Percentiles rank a stretch among this genome's conserved stretches.
These are phyloP conservation scores for Eristalinus sepulchralis DNA, from an alignment of 2,888 invertebrate species.

Conservation along the genomic window DNA sequence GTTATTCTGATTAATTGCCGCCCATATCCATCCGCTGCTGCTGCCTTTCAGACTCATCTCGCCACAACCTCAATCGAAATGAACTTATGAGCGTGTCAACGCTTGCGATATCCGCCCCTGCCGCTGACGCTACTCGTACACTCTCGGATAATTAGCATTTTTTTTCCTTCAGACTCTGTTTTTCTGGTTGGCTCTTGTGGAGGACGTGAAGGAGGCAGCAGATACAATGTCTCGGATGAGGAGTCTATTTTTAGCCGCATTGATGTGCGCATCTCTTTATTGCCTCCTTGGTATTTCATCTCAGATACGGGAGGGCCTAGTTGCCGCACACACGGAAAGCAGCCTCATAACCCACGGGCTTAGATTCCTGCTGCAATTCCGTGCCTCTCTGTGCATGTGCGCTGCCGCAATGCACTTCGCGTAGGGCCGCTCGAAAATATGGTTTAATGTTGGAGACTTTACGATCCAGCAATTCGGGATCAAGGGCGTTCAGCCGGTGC, in stretches of 20 bases:
- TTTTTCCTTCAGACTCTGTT: neutral
- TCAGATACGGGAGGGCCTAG: conserved; percentile 23
- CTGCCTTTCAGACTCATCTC: conserved; percentile 6
- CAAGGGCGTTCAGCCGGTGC: conserved; percentile 39
- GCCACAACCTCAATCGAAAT: conserved; percentile 31
- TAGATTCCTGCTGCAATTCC: conserved; percentile 38
- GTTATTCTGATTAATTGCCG: conserved; percentile 19
- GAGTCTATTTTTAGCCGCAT: conserved; percentile 59
- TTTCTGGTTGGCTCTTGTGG: neutral
- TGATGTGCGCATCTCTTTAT: conserved; percentile 34
- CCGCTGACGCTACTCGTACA: neutral
- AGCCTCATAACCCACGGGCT: conserved; percentile 59
- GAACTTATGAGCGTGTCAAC: conserved; percentile 58
- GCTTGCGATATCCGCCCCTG: conserved; percentile 35
- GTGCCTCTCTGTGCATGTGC: neutral
- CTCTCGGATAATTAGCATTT: conserved; percentile 41
- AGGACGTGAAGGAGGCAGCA: conserved; percentile 33
- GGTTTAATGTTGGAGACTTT: conserved; percentile 46
- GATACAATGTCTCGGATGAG: conserved; percentile 30
- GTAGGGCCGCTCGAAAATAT: conserved; percentile 12
- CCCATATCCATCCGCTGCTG: neutral
- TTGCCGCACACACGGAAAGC: neutral
- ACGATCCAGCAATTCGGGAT: conserved; percentile 53
- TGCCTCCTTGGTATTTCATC: conserved; percentile 25
- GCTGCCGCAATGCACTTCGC: neutral